These are phyloP conservation scores for Dallia pectoralis DNA, from an alignment of 2,797 vertebrate species.

Conservation along the genomic window DNA sequence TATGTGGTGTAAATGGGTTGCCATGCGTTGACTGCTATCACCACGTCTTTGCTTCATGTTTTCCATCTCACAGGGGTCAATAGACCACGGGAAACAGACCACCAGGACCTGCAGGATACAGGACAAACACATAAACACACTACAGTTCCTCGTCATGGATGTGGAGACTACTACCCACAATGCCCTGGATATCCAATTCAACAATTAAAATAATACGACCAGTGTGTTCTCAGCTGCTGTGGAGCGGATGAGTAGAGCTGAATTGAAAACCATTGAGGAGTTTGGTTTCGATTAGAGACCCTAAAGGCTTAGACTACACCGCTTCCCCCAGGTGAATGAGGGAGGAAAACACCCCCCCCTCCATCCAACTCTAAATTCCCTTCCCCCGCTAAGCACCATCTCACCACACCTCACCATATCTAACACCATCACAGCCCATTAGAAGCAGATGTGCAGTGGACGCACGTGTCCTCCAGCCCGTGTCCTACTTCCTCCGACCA, in stretches of 20 bases:
- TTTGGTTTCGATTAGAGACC: neutral
- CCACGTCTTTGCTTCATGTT: neutral
- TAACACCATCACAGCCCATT: neutral
- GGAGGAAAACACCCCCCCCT: neutral
- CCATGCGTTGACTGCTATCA: neutral
- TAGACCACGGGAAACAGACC: neutral
- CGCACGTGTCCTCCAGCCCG: neutral
- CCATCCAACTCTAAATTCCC: neutral
- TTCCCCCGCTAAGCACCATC: neutral
- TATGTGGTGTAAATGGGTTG: neutral
- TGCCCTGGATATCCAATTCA: neutral
- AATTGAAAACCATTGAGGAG: neutral
- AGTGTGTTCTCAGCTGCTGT: neutral
- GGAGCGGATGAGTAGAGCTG: neutral
- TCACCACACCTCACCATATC: neutral
- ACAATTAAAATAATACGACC: neutral
- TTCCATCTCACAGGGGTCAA: conserved; percentile 2
- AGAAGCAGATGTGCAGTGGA: neutral
- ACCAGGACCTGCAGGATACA: neutral
- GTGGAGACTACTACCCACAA: neutral
- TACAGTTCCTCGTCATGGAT: neutral
- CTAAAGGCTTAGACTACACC: neutral
- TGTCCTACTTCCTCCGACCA: neutral
- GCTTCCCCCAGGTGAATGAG: neutral
- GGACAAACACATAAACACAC: neutral